Percentiles rank a stretch among this genome's conserved stretches.
phyloP scores from a whole-genome alignment of 1,140 invertebrate genomes.

The Drosophila miranda region DNA sequence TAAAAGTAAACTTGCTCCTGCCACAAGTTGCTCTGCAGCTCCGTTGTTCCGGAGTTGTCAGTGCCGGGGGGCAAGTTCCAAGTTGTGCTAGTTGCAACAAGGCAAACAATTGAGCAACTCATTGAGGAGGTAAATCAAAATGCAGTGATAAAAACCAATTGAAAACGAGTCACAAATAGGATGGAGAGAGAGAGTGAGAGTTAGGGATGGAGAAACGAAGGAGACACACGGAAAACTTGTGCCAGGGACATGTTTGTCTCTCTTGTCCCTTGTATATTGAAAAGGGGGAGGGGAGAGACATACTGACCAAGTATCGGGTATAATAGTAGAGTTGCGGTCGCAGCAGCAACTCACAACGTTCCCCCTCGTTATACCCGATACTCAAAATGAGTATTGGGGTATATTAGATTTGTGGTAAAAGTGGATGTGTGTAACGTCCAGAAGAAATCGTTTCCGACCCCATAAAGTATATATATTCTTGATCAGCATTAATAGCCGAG shows the following conservation, averaged over 20 bases:
- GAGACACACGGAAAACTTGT: conserved; percentile 33
- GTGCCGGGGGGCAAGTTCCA: conserved; percentile 9
- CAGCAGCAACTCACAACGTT: too few relatives aligned
- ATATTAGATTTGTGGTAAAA: too few relatives aligned
- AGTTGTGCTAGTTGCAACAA: conserved; percentile 49
- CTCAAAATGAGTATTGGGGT: too few relatives aligned
- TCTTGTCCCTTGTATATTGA: conserved; percentile 63
- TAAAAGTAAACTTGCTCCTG: conserved; percentile 66
- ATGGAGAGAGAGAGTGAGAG: neutral
- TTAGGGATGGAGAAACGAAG: too few relatives aligned
- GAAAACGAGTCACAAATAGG: conserved; percentile 21
- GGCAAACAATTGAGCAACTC: conserved; percentile 76
- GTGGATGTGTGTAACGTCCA: too few relatives aligned
- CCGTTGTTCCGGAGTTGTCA: conserved; percentile 4
- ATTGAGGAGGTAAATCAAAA: conserved; percentile 76
- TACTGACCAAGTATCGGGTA: too few relatives aligned
- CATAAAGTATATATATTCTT: too few relatives aligned
- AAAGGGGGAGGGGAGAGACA: neutral
- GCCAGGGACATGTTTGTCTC: conserved; percentile 34
- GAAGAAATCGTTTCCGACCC: too few relatives aligned
- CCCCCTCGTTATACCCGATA: conserved; percentile 7
- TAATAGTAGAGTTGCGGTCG: too few relatives aligned
- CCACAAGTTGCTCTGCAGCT: conserved; percentile 14
- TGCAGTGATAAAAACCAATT: conserved; percentile 78
- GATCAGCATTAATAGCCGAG: too few relatives aligned